Base-by-base conservation (phyloP, 2,888 invertebrate species). In the Nymphalis urticae region DNA sequence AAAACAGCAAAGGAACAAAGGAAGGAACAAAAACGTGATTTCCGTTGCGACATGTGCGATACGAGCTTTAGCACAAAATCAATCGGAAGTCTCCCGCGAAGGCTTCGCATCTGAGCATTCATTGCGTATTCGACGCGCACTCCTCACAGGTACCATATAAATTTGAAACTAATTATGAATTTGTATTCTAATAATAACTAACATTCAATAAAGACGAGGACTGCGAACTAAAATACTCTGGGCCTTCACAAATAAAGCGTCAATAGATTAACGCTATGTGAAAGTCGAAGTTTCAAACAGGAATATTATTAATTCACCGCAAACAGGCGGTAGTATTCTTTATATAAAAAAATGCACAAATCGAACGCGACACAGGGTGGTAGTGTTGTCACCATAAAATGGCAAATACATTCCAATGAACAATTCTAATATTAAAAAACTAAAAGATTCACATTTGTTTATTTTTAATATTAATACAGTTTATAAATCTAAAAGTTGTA, bases 1-100 rank as follows among this genome's bases (percentile, higher is more conserved):
- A 65, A 78, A 84, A 85, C 82, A 80, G 79, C 78, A 72, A 75
- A 77, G 76, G 76, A 68, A 72, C 75, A 80, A 79, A 77, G 87
- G 88, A 89, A 88, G 87, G 78, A 73, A 75, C 79, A 77, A 78
- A 79, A 83, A 89, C 89, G 89, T 89, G 88, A 87, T 83, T 83
- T 89, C 88, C 88, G 85, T 79, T 75, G 84, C 80, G 76, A 72
- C 79, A 79, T 79, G 77, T 76, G 79, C 71, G 73, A 50, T 71
- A 72, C 71, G 74, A 79, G 81, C 79, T 78, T 79, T 75, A 77
- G 77, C 77, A 58, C 58, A 72, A 80, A 82, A 79, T 77, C 70
- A 77, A 85, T 86, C 87, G 86, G 87, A 85, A 83, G 83, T 82
- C 70, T 73, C 72, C 72, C 66, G 65, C 58, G 64, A 66, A 64